Evolutionary conservation across 2,888 invertebrate genomes (phyloP).

Genomic region (Polymixis flavicincta): DNA sequence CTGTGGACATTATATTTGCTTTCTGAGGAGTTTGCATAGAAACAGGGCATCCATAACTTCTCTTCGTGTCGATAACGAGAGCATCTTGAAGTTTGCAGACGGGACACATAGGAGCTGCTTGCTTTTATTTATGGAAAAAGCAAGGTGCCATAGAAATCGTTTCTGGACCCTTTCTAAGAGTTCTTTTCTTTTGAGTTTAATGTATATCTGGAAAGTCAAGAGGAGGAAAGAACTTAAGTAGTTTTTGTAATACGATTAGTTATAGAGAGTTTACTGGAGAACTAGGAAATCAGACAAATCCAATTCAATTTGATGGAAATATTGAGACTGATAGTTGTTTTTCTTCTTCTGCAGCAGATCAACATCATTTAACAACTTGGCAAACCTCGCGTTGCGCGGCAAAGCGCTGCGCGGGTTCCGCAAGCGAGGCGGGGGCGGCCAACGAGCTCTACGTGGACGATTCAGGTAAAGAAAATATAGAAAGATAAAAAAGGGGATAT

Average conservation of each 20-base stretch:
- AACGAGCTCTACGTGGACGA: conserved; percentile 67
- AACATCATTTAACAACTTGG: conserved; percentile 74
- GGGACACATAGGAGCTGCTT: too few species aligned
- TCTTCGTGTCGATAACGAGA: too few species aligned
- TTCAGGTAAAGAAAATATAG: conserved; percentile 64
- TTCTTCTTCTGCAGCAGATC: conserved; percentile 68
- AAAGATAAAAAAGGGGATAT: neutral
- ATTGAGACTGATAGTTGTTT: neutral
- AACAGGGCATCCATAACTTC: too few species aligned
- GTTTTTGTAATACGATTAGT: neutral
- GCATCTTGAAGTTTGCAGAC: too few species aligned
- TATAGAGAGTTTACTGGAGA: neutral
- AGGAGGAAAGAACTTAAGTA: neutral
- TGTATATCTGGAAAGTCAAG: neutral
- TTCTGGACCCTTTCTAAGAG: too few species aligned
- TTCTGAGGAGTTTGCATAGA: too few species aligned
- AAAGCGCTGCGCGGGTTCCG: conserved; percentile 68
- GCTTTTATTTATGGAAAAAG: too few species aligned
- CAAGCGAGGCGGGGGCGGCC: conserved; percentile 70
- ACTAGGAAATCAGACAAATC: neutral
- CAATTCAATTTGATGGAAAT: neutral
- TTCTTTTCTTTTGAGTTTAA: neutral
- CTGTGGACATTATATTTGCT: too few species aligned
- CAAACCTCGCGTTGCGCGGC: conserved; percentile 67
- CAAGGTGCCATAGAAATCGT: too few species aligned